Evolutionary conservation across 2,797 vertebrate species (phyloP).

Genomic region (Sebastes vulpes): DNA sequence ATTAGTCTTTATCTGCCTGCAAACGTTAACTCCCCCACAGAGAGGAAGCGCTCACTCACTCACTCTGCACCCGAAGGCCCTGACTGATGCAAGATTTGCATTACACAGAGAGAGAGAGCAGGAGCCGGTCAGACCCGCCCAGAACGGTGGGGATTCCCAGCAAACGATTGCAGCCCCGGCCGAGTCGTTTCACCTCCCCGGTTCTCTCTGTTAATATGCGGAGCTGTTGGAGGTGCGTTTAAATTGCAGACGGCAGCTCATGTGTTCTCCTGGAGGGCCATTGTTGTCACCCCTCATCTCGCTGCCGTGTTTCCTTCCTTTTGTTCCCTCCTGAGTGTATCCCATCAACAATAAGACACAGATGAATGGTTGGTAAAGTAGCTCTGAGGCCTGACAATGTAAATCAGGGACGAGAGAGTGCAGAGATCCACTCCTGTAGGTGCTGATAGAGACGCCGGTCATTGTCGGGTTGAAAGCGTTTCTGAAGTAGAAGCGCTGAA

Average conservation of each 20-base stretch:
- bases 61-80: background rate
- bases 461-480: background rate
- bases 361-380: constrained; percentile 42
- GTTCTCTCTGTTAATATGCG: constrained; percentile 30
- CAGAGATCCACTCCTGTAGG: constrained; percentile 5
- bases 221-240: constrained; percentile 32
- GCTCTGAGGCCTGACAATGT: constrained; percentile 29
- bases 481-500: background rate
- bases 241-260: constrained; percentile 37
- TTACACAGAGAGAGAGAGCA: constrained; percentile 10
- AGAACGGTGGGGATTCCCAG: constrained; percentile 17
- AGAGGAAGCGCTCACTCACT: background rate
- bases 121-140: constrained; percentile 1
- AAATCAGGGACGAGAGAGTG: constrained; percentile 29
- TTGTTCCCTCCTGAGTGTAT: constrained; percentile 43
- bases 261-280: constrained; percentile 18
- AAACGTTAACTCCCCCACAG: background rate
- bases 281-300: constrained; percentile 38
- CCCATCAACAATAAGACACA: constrained; percentile 39
- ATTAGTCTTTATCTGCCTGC: background rate
- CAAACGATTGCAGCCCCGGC: background rate
- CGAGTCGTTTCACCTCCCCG: constrained; percentile 2
- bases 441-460: background rate
- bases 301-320: constrained; percentile 12
- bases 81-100: constrained; percentile 40